Evolutionary conservation across 2,888 invertebrate genomes (phyloP), one percentile per base, ranked within the genome.

Genomic region (Xestia c-nigrum): DNA sequence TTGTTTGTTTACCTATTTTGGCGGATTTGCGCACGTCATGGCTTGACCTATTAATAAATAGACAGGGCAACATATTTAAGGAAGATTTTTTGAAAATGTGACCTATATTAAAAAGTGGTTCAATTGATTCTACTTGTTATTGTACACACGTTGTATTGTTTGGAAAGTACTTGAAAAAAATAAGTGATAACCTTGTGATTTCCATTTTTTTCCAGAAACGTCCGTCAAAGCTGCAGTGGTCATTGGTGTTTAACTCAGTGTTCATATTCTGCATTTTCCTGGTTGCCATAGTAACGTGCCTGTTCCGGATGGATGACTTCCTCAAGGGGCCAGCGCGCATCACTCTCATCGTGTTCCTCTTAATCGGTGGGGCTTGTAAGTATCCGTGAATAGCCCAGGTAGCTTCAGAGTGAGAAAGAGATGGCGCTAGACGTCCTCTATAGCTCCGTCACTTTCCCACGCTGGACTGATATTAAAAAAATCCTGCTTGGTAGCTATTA

Each of bases 251-350:
- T 87, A 96, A 96, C 91, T 94, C 95, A 0, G 94, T 96, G 84
- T 96, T 96, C 91, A 94, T 95, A 71, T 86, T 96, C 80, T 96
- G 96, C 90, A 91, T 95, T 67, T 95, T 96, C 87, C 90, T 96
- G 80, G 94, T 96, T 38, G 93, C 94, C 0, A 88, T 93, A 38
- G 96, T 96, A 47, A 94, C 94, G 0, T 95, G 95, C 65, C 89
- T 96, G 38, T 96, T 96, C 90, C 92, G 96, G 40, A 88, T 93
- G 7, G 88, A 90, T 5, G 67, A 87, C 0, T 92, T 88, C 83
- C 84, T 96, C 59, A 80, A 90, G 9, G 72, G 83, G 0, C 90
- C 95, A 0, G 92, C 88, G 3, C 90, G 93, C 69, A 86, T 96
- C 3, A 91, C 88, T 0, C 86, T 95, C 3, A 87, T 94, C 1